A percentile compares a stretch with the other conserved stretches of the same genome.
These are phyloP conservation scores for Charanyca ferruginea DNA, from an alignment of 2,888 invertebrate genomes.

Conservation along the genomic window DNA sequence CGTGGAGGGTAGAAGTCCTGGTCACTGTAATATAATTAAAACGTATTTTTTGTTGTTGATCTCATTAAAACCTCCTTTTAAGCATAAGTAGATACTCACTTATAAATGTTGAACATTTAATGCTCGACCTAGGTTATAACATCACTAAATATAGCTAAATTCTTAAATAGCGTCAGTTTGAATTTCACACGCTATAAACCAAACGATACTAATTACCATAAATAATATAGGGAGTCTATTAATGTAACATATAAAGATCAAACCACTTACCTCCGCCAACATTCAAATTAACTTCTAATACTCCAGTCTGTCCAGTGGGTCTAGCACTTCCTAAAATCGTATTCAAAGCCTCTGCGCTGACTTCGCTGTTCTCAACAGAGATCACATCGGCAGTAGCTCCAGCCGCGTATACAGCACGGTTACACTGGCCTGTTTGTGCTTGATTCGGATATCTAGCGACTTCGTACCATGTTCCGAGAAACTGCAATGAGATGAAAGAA, in stretches of 20 bases:
- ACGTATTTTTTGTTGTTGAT: too few relatives aligned
- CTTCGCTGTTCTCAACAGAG: conserved; percentile 74
- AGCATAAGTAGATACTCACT: too few relatives aligned
- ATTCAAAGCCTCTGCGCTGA: conserved; percentile 82
- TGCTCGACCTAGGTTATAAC: too few relatives aligned
- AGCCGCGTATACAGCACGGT: conserved; percentile 89
- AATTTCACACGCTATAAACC: too few relatives aligned
- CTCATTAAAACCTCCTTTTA: too few relatives aligned
- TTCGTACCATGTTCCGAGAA: conserved; percentile 91
- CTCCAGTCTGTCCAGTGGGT: conserved; percentile 86
- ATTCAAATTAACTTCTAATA: conserved; percentile 89
- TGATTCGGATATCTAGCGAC: conserved; percentile 92
- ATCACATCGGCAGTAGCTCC: conserved; percentile 64
- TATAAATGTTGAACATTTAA: too few relatives aligned
- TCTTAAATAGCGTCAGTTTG: too few relatives aligned
- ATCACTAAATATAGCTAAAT: too few relatives aligned
- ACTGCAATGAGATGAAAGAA: conserved; percentile 65
- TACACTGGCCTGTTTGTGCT: conserved; percentile 92
- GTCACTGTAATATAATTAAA: conserved; percentile 53
- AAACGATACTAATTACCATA: too few relatives aligned
- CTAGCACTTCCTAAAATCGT: conserved; percentile 88
- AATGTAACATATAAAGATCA: neutral
- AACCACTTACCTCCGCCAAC: conserved; percentile 84
- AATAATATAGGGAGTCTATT: neutral
- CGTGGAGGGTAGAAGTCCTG: conserved; percentile 71